Evolutionary conservation across 2,113 vertebrate species (phyloP).

Genomic region (Nothoprocta pentlandii): DNA sequence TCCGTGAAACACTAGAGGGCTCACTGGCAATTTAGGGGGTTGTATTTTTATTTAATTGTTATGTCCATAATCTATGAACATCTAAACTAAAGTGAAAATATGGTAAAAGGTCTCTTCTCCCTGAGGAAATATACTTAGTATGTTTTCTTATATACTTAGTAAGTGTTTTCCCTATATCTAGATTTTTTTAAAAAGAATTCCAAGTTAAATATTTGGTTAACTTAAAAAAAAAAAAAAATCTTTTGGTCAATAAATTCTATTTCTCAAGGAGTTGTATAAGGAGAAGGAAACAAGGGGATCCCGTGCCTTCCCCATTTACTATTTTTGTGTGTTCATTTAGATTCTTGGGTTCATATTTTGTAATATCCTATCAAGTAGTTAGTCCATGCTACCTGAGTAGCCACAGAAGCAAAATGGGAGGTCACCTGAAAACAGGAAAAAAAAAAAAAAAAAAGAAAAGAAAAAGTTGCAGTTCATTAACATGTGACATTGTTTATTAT

Average conservation of each 20-base stretch:
- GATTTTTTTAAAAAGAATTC: neutral
- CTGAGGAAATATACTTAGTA: neutral
- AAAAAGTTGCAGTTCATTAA: neutral
- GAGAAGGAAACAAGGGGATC: neutral
- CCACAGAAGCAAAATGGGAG: neutral
- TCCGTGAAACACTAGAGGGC: conserved; percentile 5
- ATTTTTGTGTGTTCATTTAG: neutral
- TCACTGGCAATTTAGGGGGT: neutral
- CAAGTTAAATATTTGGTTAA: neutral
- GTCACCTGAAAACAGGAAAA: too few species aligned
- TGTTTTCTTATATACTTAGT: neutral
- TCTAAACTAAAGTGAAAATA: neutral
- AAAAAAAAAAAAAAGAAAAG: too few species aligned
- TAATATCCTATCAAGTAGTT: neutral
- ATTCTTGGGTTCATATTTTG: fast-evolving
- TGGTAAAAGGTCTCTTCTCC: neutral
- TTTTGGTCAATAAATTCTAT: neutral
- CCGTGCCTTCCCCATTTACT: neutral
- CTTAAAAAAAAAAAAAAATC: neutral
- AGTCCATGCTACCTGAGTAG: neutral
- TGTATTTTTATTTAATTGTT: neutral
- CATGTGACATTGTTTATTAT: neutral
- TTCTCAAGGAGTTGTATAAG: too few species aligned
- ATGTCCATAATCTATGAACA: neutral
- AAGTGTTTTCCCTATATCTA: neutral